Percentiles rank a stretch among this genome's conserved stretches.
These are phyloP conservation scores for Turdus rufiventris DNA, from an alignment of 2,113 vertebrate species.

Conservation along the genomic window DNA sequence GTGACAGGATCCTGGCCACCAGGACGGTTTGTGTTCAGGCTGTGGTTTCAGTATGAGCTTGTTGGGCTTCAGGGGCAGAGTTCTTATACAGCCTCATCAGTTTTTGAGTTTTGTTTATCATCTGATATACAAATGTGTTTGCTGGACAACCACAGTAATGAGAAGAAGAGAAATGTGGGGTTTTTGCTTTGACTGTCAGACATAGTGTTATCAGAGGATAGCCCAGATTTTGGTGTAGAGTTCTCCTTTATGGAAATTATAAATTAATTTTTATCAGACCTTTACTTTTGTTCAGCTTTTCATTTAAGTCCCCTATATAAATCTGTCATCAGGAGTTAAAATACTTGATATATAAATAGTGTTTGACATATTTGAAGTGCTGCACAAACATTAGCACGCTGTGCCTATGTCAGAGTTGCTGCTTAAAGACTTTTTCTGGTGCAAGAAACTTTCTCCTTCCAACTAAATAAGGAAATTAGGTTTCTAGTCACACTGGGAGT, in stretches of 20 bases:
- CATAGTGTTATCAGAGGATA: neutral
- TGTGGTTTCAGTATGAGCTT: neutral
- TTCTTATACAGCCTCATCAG: neutral
- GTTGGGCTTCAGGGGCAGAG: neutral
- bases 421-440: neutral
- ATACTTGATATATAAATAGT: neutral
- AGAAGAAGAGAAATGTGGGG: neutral
- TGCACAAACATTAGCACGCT: neutral
- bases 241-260: neutral
- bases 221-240: neutral
- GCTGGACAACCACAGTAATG: neutral
- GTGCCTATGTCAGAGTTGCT: neutral
- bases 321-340: neutral
- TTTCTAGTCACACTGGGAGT: conserved; percentile 24
- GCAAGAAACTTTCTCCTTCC: neutral
- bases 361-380: neutral
- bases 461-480: conserved; percentile 41
- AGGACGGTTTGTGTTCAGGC: neutral
- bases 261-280: neutral
- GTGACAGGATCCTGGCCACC: neutral
- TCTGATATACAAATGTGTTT: neutral
- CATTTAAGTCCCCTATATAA: neutral
- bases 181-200: neutral
- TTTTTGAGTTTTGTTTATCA: neutral
- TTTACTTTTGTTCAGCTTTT: neutral